phyloP scores from a whole-genome alignment of 2,888 invertebrate species.

The Byasa hedistus region DNA sequence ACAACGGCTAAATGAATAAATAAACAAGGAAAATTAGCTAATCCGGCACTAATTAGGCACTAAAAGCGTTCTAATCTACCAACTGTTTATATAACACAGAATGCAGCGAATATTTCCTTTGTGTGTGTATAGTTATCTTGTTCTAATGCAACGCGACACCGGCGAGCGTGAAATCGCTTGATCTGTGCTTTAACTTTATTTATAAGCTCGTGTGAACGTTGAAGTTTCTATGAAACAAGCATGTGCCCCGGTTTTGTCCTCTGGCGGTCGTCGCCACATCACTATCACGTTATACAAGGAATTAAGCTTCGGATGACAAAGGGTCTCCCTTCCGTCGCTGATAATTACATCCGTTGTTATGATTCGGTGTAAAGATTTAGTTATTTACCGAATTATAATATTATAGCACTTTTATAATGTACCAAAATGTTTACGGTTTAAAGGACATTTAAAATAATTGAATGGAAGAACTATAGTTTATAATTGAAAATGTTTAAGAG shows the following conservation, averaged over 20 bases:
- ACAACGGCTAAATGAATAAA: background rate
- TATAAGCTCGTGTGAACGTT: background rate
- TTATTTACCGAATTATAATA: background rate
- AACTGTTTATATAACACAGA: constrained; percentile 5
- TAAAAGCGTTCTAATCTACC: background rate
- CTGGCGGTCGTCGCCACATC: background rate
- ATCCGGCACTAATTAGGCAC: constrained; percentile 13
- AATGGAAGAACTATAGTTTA: too few species aligned
- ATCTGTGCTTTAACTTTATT: constrained; percentile 15
- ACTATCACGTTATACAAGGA: background rate
- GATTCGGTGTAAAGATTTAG: background rate
- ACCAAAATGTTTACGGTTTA: background rate
- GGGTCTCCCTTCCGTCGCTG: background rate
- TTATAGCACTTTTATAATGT: background rate
- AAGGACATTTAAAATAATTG: background rate
- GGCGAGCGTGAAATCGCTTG: constrained; percentile 1
- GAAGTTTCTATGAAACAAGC: background rate
- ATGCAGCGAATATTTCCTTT: constrained; percentile 7
- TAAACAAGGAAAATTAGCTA: background rate
- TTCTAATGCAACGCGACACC: constrained; percentile 9
- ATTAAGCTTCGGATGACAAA: background rate
- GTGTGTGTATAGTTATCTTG: background rate
- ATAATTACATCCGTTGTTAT: background rate
- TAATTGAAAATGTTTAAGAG: too few species aligned
- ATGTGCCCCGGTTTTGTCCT: background rate